These are phyloP conservation scores for Parus major DNA, from an alignment of 2,113 vertebrate species.

Conservation along the genomic window DNA sequence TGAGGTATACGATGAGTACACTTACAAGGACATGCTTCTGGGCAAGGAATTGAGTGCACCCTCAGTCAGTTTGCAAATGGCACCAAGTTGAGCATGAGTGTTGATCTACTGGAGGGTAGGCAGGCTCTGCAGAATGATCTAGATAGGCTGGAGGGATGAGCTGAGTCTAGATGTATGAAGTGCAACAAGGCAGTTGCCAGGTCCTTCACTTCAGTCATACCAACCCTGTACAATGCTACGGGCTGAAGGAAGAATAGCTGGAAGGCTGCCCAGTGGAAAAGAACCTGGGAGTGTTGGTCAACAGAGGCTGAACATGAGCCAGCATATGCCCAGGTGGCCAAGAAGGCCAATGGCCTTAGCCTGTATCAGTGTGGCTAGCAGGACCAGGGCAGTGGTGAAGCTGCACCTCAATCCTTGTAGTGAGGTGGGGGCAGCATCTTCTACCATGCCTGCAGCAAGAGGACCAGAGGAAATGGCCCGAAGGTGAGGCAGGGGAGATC, in stretches of 20 bases:
- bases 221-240: neutral
- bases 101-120: neutral
- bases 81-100: neutral
- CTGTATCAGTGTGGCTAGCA: neutral
- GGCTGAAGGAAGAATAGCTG: neutral
- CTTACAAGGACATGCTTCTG: neutral
- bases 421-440: neutral
- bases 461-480: neutral
- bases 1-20: fast-evolving
- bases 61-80: neutral
- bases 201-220: neutral
- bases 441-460: neutral
- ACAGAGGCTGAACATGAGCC: neutral
- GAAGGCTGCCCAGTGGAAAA: neutral
- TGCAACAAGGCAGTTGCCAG: neutral
- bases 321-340: fast-evolving
- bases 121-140: neutral
- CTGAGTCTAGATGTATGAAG: neutral
- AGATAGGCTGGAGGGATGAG: neutral
- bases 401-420: fast-evolving
- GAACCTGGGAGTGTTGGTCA: neutral
- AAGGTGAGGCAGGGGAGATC: neutral
- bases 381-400: neutral
- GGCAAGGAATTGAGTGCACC: neutral
- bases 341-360: neutral